Percentiles rank a stretch among this genome's conserved stretches.
These are phyloP conservation scores for Squalus acanthias DNA, from an alignment of 2,797 vertebrate species.

Conservation along the genomic window DNA sequence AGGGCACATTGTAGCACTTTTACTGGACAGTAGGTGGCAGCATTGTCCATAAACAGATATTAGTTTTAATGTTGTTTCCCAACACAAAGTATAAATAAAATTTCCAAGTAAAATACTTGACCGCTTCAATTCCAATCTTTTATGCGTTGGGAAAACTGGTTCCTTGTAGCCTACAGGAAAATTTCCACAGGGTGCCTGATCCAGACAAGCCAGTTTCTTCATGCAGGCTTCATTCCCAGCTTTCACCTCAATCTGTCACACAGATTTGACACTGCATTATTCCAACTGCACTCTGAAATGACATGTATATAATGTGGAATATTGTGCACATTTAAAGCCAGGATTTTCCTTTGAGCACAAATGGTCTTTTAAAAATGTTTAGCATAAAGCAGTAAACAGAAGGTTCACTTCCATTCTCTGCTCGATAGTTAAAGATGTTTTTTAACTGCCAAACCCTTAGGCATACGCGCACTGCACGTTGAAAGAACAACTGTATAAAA, in stretches of 20 bases:
- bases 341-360: conserved; percentile 61
- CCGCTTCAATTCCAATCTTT: conserved; percentile 47
- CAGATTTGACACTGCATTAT: conserved; percentile 97
- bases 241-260: conserved; percentile 99
- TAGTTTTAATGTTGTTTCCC: background rate
- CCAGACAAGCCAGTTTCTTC: conserved; percentile 78
- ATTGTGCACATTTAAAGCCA: conserved; percentile 96
- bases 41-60: conserved; percentile 22
- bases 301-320: conserved; percentile 98
- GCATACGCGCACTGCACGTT: background rate
- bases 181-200: conserved; percentile 74
- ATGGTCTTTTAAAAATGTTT: conserved; percentile 42
- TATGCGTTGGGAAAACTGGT: conserved; percentile 50
- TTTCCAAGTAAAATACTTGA: conserved; percentile 29
- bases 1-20: background rate
- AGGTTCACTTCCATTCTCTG: conserved; percentile 29
- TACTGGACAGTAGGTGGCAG: background rate
- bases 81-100: conserved; percentile 25
- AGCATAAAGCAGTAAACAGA: conserved; percentile 36
- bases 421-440: background rate
- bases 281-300: conserved; percentile 83
- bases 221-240: conserved; percentile 77
- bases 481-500: background rate
- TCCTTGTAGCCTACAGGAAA: conserved; percentile 74
- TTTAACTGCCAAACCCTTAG: conserved; percentile 25